Conservation (phyloP, 2,888 invertebrate genomes). For the Danaus chrysippus region DNA sequence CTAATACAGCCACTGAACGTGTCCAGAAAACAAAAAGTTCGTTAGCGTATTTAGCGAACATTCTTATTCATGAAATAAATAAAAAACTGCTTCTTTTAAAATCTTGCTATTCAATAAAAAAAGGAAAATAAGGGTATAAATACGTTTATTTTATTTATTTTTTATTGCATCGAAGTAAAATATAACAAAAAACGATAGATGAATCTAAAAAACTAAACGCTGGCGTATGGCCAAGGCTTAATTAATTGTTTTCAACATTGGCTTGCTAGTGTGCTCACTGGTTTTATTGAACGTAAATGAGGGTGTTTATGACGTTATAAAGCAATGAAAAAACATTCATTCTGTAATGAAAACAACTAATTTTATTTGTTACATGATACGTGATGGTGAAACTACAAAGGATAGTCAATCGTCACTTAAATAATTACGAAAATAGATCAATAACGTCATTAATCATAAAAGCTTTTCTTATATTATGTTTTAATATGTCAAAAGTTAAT, state of each 20-base stretch:
- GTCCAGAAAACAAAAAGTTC: slow-evolving; percentile 15
- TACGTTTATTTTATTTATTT: no score
- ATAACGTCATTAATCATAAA: no score
- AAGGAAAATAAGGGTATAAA: not conserved
- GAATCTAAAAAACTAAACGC: slow-evolving; percentile 9
- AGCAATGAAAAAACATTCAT: not conserved
- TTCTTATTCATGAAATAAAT: not conserved
- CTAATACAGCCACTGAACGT: slow-evolving; percentile 26
- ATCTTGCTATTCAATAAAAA: not conserved
- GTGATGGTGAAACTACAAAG: not conserved
- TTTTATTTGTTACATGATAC: slow-evolving; percentile 5
- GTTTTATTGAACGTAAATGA: not conserved
- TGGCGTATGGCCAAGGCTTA: slow-evolving; percentile 20
- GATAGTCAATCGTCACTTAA: not conserved
- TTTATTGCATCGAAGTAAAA: no score
- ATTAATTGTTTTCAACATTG: slow-evolving; percentile 23
- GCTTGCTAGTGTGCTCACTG: slow-evolving; percentile 2
- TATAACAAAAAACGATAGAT: no score
- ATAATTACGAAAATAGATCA: not conserved
- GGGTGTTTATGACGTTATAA: slow-evolving; percentile 2
- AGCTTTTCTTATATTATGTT: no score
- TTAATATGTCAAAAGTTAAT: no score
- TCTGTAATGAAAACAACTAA: not conserved
- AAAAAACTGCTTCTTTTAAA: not conserved
- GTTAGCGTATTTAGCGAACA: not conserved